Conservation (phyloP, 2,113 vertebrate genomes). For the Tichodroma muraria region DNA sequence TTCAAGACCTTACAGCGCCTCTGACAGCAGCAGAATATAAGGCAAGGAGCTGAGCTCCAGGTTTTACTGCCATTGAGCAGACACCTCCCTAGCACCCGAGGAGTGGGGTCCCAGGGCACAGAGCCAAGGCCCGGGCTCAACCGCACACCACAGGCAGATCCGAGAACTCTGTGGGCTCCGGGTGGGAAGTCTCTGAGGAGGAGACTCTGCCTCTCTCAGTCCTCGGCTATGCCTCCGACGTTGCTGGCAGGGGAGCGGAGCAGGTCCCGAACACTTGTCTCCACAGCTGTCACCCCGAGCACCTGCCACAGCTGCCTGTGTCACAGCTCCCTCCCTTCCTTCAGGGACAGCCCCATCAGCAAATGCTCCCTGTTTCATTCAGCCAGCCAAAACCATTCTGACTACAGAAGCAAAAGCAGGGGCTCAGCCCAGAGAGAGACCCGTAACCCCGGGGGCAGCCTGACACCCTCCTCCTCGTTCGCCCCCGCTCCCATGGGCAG, state of each 20-base stretch:
- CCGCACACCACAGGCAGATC: background rate
- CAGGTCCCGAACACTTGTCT: no score
- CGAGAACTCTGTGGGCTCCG: background rate
- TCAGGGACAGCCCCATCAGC: background rate
- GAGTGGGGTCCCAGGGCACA: rapidly evolving
- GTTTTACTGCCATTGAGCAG: background rate
- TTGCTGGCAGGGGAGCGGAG: background rate
- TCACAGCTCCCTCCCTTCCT: background rate
- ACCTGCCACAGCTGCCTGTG: background rate
- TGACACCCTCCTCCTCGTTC: background rate
- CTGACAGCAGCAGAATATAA: background rate
- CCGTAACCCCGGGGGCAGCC: background rate
- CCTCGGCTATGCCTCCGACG: background rate
- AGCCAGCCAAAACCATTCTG: background rate
- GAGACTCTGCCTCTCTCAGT: no score
- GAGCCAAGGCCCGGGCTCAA: background rate
- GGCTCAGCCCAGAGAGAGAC: background rate
- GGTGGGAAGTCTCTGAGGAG: background rate
- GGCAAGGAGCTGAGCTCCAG: background rate
- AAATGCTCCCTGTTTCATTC: background rate
- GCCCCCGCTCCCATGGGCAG: background rate
- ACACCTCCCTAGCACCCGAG: background rate
- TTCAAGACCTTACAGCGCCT: background rate
- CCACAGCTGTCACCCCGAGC: background rate
- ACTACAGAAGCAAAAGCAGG: background rate